These are phyloP conservation scores for Dasypolia templi DNA, from an alignment of 2,888 invertebrate species.

Conservation along the genomic window DNA sequence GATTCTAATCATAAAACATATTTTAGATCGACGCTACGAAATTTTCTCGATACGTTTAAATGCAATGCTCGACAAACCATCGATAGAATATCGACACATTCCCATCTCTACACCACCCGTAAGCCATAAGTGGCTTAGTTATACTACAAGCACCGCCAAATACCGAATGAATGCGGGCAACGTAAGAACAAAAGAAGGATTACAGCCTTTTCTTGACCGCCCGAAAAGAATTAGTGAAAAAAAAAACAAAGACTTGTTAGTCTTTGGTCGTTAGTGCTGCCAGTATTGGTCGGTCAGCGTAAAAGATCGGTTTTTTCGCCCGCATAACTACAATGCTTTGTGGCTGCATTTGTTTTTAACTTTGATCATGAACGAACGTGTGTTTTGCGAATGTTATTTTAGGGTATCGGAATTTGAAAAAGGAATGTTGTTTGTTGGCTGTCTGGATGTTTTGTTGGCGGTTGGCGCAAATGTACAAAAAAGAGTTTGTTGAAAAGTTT, in stretches of 20 bases:
- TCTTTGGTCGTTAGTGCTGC: conserved; percentile 67
- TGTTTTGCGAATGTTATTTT: conserved; percentile 55
- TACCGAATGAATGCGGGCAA: conserved; percentile 84
- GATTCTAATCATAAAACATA: background rate
- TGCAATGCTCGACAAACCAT: conserved; percentile 11
- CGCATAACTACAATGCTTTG: conserved; percentile 59
- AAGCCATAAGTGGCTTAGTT: conserved; percentile 89
- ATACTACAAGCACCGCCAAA: conserved; percentile 84
- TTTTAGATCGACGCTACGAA: background rate
- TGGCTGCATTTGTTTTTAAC: conserved; percentile 52
- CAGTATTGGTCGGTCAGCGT: conserved; percentile 67
- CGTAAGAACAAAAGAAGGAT: conserved; percentile 87
- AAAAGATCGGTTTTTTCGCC: conserved; percentile 66
- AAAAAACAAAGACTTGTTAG: conserved; percentile 65
- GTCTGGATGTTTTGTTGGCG: conserved; percentile 40
- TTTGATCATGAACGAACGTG: conserved; percentile 36
- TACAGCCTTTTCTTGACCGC: conserved; percentile 69
- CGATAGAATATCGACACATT: conserved; percentile 60
- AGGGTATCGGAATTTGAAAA: conserved; percentile 48
- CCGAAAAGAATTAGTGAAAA: conserved; percentile 81
- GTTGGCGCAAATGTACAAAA: conserved; percentile 26
- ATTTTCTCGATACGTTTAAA: background rate
- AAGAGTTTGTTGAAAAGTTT: conserved; percentile 24
- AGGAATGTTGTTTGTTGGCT: conserved; percentile 24
- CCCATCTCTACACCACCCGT: conserved; percentile 72